phyloP scores from a whole-genome alignment of 2,888 invertebrate genomes.

The Micoletzkya japonica region DNA sequence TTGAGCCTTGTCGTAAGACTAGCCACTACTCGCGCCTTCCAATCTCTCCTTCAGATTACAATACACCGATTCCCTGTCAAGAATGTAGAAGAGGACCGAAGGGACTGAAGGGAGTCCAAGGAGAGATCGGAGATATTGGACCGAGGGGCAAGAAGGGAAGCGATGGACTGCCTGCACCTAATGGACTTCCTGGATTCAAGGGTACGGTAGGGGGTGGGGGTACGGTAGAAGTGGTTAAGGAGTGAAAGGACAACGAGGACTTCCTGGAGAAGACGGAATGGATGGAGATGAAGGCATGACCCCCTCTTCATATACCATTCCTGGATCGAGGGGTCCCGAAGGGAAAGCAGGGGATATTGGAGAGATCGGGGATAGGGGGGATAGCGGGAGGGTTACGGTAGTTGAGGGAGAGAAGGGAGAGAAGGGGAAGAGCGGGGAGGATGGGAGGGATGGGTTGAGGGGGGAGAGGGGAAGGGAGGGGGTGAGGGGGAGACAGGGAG shows the following conservation, averaged over 20 bases:
- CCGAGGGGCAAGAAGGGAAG: constrained; percentile 9
- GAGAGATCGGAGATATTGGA: neutral
- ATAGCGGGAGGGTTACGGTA: neutral
- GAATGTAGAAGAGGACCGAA: no score
- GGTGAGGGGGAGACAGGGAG: neutral
- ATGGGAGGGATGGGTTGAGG: neutral
- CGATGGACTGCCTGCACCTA: neutral
- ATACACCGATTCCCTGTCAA: no score
- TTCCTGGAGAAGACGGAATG: constrained; percentile 6
- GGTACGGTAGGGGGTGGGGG: constrained; percentile 6
- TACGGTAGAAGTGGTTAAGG: constrained; percentile 10
- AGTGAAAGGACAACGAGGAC: neutral
- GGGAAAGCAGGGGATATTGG: neutral
- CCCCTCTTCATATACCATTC: neutral
- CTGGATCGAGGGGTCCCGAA: neutral
- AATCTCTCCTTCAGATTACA: neutral
- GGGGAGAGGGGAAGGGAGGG: constrained; percentile 5
- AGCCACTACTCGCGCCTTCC: no score
- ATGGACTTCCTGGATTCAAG: neutral
- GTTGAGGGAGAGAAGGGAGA: constrained; percentile 5
- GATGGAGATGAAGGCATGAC: constrained; percentile 1
- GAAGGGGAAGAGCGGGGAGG: neutral
- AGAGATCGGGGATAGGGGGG: neutral
- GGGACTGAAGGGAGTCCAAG: neutral
- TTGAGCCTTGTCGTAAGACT: no score